Conservation (phyloP, 2,888 invertebrate genomes). For the Hydroisotoma schaefferi region DNA sequence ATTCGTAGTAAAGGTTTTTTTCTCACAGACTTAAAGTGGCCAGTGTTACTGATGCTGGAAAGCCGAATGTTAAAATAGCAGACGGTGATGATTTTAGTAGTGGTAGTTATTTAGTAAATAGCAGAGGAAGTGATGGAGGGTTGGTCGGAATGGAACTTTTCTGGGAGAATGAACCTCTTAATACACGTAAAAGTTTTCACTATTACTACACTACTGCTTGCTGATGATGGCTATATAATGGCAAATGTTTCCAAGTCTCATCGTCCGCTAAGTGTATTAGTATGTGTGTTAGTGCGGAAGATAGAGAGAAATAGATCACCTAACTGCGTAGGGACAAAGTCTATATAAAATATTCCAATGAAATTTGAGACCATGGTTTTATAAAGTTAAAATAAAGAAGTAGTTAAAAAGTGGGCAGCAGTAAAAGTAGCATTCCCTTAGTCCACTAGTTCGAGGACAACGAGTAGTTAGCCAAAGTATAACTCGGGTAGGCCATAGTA, state of each 20-base stretch:
- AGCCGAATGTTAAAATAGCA: no score
- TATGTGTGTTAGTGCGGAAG: background rate
- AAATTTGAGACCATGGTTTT: no score
- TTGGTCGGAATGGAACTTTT: conserved; percentile 14
- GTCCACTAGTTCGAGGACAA: background rate
- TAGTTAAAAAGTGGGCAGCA: background rate
- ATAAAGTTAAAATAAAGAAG: background rate
- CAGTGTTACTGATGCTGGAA: no score
- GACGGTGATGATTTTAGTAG: no score
- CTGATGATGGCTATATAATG: background rate
- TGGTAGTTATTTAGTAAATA: no score
- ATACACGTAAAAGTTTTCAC: conserved; percentile 19
- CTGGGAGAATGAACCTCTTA: conserved; percentile 33
- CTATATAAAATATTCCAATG: background rate
- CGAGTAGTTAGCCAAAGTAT: background rate
- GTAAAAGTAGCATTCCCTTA: background rate
- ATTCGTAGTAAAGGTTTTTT: no score
- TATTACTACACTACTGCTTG: background rate
- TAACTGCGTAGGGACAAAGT: background rate
- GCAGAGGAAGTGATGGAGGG: background rate
- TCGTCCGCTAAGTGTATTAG: background rate
- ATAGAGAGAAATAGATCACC: background rate
- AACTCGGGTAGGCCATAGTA: no score
- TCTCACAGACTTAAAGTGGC: no score
- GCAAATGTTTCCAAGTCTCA: background rate